Evolutionary conservation across 2,888 invertebrate species (phyloP), one percentile per base, ranked within the genome.

Genomic region (Drosophila kambysellisi): DNA sequence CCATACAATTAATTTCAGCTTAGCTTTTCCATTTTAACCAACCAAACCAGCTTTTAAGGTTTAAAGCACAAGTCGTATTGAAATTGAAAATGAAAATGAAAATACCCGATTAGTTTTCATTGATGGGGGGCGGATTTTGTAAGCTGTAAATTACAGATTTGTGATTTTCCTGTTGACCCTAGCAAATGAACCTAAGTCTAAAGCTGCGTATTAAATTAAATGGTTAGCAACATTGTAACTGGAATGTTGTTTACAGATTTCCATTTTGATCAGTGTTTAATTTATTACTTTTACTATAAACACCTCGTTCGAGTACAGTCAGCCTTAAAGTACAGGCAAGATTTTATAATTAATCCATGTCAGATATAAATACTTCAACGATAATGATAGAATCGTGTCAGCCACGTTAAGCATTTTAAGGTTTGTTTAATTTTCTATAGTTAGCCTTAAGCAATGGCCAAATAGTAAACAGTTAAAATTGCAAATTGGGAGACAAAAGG

Each of bases 1-100:
- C 32, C 43, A 52, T 53, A 53, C 71, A 62, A 71, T 72, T 54
- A 72, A 72, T 72, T 72, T 50, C 29, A n/a, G n/a, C 35, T 59
- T 41, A 33, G 73, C 58, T 73, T 72, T 72, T 52, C 30, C 59
- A 25, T 39, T 37, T 56, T 11, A 20, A 53, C 35, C 32, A 59
- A 30, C 41, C 54, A 17, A 46, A 20, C 30, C n/a, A 12, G 15
- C 9, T 33, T n/a, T 7, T 37, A 39, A 50, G 6, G 25, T 56
- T 20, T 30, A 41, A 67, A 25, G 41, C 33, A 54, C 50, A 17
- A 25, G 17, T 30, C 32, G 15, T 46, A n/a, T 53, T 70, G 69
- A 57, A 69, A 69, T 35, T 35, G 7, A 25, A 33, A 53, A n/a
- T 43, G 9, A 5, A 25, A 20, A 5, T 33, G 30, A n/a, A 48